A percentile compares a stretch with the other conserved stretches of the same genome.
Conservation (phyloP, 2,113 vertebrate genomes). For the Tonatia bakeri region DNA sequence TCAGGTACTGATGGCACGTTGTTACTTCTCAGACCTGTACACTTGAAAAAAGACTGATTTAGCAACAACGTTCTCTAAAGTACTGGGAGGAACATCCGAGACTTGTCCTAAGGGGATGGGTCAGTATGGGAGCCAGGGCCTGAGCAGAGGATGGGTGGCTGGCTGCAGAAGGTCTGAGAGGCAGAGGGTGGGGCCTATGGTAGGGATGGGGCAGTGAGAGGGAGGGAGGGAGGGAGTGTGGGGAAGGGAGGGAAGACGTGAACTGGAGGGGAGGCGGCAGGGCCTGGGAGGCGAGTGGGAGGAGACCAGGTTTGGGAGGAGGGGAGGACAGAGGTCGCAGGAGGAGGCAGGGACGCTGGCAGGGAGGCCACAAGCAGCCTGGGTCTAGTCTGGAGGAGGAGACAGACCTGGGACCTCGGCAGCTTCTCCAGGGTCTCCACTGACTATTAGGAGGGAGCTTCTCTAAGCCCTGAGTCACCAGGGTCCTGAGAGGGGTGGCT, state of each 20-base stretch:
- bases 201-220: neutral
- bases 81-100: neutral
- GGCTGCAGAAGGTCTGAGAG: constrained; percentile 21
- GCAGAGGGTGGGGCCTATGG: neutral
- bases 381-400: constrained; percentile 17
- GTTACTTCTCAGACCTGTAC: neutral
- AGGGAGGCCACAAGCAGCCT: constrained; percentile 48
- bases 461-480: neutral
- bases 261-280: neutral
- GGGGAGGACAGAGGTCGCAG: constrained; percentile 34
- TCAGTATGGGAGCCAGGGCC: neutral
- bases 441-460: neutral
- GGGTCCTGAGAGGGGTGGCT: neutral
- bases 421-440: neutral
- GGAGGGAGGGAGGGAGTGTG: neutral
- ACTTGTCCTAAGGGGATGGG: neutral
- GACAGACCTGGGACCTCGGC: neutral
- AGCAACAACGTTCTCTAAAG: neutral
- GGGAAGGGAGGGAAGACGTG: neutral
- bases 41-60: neutral
- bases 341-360: constrained; percentile 48
- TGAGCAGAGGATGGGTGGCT: constrained; percentile 4
- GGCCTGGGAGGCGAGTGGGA: neutral
- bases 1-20: rapidly evolving
- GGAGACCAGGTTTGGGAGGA: neutral